phyloP scores from a whole-genome alignment of 37 sponge, comb jelly and placozoan species.

The Tethya wilhelma region DNA sequence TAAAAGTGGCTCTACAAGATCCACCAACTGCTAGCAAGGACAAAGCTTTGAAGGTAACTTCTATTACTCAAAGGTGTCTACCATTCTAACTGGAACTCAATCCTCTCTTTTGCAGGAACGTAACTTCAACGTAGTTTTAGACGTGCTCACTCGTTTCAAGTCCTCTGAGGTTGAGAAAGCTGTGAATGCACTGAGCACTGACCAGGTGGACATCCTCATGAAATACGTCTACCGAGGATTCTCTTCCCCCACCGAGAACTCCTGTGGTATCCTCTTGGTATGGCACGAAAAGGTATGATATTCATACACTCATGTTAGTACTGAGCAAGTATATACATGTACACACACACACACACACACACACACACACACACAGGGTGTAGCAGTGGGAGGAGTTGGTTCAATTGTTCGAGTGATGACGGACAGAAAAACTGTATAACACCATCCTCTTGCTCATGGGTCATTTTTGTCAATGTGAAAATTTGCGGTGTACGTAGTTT shows the following conservation, averaged over 20 bases:
- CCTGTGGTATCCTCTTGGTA: conserved; percentile 87
- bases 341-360: no score
- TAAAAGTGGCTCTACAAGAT: conserved; percentile 77
- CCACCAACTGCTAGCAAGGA: conserved; percentile 84
- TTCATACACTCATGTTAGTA: no score
- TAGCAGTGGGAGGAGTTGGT: conserved; percentile 85
- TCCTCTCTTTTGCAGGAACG: conserved; percentile 67
- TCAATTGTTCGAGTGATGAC: conserved; percentile 93
- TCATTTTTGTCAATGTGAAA: background rate
- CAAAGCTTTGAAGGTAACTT: conserved; percentile 75
- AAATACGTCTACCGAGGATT: conserved; percentile 99
- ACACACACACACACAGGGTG: conserved; percentile 52
- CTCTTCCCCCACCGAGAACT: conserved; percentile 93
- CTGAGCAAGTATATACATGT: no score
- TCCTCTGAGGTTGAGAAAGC: conserved; percentile 85
- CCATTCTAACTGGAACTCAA: background rate
- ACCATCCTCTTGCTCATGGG: background rate
- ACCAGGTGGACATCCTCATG: conserved; percentile 90
- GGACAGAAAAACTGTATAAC: conserved; percentile 89
- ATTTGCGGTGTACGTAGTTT: background rate
- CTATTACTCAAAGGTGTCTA: background rate
- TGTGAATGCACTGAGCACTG: conserved; percentile 61
- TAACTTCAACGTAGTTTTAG: conserved; percentile 82
- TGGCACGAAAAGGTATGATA: conserved; percentile 94
- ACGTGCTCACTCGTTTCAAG: conserved; percentile 90